phyloP scores from a whole-genome alignment of 2,797 vertebrate genomes.

The Lutjanus campechanus region DNA sequence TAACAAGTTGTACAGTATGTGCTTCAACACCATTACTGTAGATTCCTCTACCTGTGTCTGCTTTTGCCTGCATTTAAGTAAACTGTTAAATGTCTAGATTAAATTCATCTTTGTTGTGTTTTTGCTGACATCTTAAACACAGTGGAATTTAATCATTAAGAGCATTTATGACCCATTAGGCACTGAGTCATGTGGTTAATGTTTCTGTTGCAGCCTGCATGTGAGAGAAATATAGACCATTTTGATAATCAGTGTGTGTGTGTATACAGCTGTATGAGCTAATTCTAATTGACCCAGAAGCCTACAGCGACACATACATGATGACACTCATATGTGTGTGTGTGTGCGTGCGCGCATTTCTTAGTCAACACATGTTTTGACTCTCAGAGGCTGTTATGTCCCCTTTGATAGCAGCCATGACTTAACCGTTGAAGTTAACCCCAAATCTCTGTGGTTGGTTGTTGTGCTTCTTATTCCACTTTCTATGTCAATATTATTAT shows the following conservation, averaged over 20 bases:
- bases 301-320: neutral
- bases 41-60: neutral
- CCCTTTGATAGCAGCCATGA: neutral
- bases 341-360: neutral
- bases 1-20: neutral
- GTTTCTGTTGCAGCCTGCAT: slow-evolving; percentile 6
- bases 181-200: slow-evolving; percentile 14
- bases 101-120: neutral
- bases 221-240: neutral
- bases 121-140: slow-evolving; percentile 9
- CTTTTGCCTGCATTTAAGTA: neutral
- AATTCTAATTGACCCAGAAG: slow-evolving; percentile 6
- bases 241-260: slow-evolving; percentile 14
- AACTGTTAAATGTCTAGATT: neutral
- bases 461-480: neutral
- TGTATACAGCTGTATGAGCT: slow-evolving; percentile 18
- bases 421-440: neutral
- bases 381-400: neutral
- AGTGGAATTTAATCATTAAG: slow-evolving; percentile 55
- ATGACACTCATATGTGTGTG: neutral
- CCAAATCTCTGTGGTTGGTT: too few relatives aligned
- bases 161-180: slow-evolving; percentile 4
- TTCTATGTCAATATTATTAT: neutral
- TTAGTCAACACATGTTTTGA: neutral
- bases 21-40: neutral